Conservation (phyloP, 2,888 invertebrate genomes). For the Gastracanthus pulcherrimus region DNA sequence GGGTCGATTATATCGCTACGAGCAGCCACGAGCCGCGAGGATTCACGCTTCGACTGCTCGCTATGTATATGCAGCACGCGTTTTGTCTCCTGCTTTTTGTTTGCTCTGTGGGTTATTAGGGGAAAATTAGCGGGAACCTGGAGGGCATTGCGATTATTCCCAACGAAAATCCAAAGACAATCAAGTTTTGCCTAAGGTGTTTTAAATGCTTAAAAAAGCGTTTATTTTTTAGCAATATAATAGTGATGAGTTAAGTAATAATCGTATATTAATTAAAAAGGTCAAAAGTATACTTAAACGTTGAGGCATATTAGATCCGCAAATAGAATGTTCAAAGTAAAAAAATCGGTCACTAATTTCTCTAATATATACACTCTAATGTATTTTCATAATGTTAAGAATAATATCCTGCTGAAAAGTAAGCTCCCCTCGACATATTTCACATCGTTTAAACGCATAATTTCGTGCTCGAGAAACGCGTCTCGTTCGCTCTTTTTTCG, state of each 20-base stretch:
- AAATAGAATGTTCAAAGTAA: neutral
- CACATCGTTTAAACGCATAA: conserved; percentile 46
- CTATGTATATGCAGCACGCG: no score
- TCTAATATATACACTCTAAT: conserved; percentile 4
- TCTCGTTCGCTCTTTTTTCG: conserved; percentile 28
- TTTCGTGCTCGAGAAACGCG: conserved; percentile 56
- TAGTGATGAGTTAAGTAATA: no score
- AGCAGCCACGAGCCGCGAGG: neutral
- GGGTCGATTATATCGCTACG: neutral
- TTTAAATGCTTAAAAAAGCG: neutral
- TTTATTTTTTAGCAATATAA: no score
- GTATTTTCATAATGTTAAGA: conserved; percentile 42
- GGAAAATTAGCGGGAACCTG: neutral
- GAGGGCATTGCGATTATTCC: neutral
- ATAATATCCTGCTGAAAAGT: conserved; percentile 48
- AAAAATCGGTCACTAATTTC: neutral
- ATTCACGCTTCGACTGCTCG: no score
- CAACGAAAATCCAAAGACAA: neutral
- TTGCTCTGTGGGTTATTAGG: neutral
- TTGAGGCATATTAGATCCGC: neutral
- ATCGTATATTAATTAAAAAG: no score
- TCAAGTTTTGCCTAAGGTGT: neutral
- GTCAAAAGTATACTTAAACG: no score
- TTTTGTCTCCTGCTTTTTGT: neutral
- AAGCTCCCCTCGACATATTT: conserved; percentile 40